Evolutionary conservation across 2,888 invertebrate genomes (phyloP), one percentile per base, ranked within the genome.

Genomic region (Himalopsyche tibetana): DNA sequence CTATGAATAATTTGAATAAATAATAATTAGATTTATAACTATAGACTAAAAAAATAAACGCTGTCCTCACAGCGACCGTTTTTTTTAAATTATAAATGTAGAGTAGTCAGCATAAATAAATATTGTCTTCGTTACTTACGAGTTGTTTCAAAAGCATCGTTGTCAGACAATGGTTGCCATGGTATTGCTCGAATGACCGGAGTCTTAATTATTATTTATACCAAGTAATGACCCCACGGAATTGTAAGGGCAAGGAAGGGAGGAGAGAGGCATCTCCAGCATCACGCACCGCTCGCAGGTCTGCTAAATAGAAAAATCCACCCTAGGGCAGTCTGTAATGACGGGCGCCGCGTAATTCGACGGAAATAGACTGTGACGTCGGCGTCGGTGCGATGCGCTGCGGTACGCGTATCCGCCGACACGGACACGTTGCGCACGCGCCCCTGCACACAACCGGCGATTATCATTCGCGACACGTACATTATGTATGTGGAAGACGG

Each of bases 321-420:
- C 74, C 74, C 74, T 36, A 74, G 74, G 74, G 74, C 74, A 36
- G 74, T 38, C 36, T 28, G 36, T 74, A 74, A 74, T 74, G 74
- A 74, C 74, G 74, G 74, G 74, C 74, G 74, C 36, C 74, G 74
- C 36, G 74, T 74, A 74, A 74, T 74, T 74, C 74, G 74, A 74
- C 74, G 74, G 38, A 74, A 74, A 74, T 74, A 74, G 74, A 74
- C 36, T 74, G 74, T 74, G 74, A 74, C 74, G 74, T 74, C 74
- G 74, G 74, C 74, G 38, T 74, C 74, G 51, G 51, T 51, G 74
- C 19, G 74, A 74, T 74, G 74, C 74, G 74, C 74, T 38, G 19
- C 74, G 74, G 38, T 36, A 74, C 74, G 74, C 74, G 36, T 74
- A 74, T 74, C 74, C 74, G 74, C 74, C 74, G 15, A 36, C 74